Evolutionary conservation across 2,888 invertebrate genomes (phyloP).

Genomic region (Xestia sexstrigata): DNA sequence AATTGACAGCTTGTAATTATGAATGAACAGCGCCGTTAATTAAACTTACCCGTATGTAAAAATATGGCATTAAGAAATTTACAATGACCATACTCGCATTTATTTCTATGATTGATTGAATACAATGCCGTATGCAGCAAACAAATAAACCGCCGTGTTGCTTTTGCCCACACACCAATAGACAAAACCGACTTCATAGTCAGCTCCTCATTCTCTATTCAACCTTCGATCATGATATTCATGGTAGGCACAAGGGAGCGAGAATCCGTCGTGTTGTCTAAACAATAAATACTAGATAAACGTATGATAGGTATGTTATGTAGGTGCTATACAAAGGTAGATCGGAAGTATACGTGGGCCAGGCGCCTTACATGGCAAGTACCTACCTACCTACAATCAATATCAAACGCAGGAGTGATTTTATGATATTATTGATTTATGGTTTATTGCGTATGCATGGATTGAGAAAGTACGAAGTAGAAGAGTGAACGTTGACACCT

Average conservation of each 20-base stretch:
- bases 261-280: slow-evolving; percentile 26
- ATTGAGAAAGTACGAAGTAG: slow-evolving; percentile 26
- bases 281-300: slow-evolving; percentile 45
- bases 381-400: too few relatives aligned
- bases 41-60: too few relatives aligned
- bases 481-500: slow-evolving; percentile 10
- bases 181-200: slow-evolving; percentile 24
- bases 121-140: background rate
- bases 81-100: background rate
- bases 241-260: slow-evolving; percentile 29
- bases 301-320: slow-evolving; percentile 5
- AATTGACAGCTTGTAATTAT: slow-evolving; percentile 10
- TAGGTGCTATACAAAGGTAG: slow-evolving; percentile 40
- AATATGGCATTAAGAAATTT: background rate
- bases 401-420: slow-evolving; percentile 38
- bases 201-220: slow-evolving; percentile 33
- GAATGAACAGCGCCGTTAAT: background rate
- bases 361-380: slow-evolving; percentile 42
- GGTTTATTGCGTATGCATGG: slow-evolving; percentile 19
- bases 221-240: slow-evolving; percentile 39
- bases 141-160: slow-evolving; percentile 24
- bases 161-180: slow-evolving; percentile 39
- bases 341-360: slow-evolving; percentile 64
- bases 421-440: slow-evolving; percentile 43
- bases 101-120: slow-evolving; percentile 4